Evolutionary conservation across 2,888 invertebrate species (phyloP).

Genomic region (Gisinianus flammeolus): DNA sequence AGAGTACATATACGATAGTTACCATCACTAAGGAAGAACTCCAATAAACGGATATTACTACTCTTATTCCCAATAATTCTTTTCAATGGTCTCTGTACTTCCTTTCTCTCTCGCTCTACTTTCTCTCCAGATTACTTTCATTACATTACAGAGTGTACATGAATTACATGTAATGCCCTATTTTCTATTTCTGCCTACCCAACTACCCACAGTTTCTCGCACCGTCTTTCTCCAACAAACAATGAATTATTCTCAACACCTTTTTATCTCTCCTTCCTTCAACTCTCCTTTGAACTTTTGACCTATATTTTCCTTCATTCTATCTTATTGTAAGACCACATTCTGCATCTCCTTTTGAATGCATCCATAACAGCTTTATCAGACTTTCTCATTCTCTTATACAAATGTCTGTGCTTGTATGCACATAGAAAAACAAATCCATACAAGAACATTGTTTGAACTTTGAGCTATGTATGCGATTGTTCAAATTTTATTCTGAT

Average conservation of each 20-base stretch:
- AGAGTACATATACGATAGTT: too few species aligned
- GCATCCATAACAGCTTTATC: too few species aligned
- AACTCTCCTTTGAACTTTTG: background rate
- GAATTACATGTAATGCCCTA: constrained; percentile 29
- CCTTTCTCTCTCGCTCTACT: too few species aligned
- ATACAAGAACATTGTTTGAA: too few species aligned
- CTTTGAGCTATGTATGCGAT: too few species aligned
- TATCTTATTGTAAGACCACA: too few species aligned
- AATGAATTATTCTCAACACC: constrained; percentile 15
- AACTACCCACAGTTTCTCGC: background rate
- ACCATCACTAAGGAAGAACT: too few species aligned
- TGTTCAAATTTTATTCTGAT: too few species aligned
- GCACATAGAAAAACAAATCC: too few species aligned
- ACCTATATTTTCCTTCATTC: background rate
- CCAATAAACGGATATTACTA: constrained; percentile 25
- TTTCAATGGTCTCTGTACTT: constrained; percentile 22
- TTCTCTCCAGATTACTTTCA: constrained; percentile 31
- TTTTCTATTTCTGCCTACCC: constrained; percentile 17
- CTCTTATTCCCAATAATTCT: constrained; percentile 26
- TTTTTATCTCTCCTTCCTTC: background rate
- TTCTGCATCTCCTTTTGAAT: too few species aligned
- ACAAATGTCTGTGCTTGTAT: too few species aligned
- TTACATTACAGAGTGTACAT: background rate
- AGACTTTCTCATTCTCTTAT: too few species aligned
- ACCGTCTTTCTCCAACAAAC: background rate